phyloP scores from a whole-genome alignment of 2,888 invertebrate species.

The Seira musarum region DNA sequence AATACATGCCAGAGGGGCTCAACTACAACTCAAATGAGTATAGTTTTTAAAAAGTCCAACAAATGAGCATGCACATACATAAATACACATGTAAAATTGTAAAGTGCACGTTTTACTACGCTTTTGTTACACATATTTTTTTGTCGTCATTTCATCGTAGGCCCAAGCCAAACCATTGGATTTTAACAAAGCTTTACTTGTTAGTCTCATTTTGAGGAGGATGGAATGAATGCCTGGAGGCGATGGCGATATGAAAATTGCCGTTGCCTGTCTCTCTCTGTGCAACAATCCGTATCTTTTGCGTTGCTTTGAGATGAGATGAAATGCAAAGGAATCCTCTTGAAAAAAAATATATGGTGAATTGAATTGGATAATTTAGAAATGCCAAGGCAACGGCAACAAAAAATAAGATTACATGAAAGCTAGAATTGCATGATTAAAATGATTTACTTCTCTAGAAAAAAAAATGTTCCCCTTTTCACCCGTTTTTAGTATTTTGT shows the following conservation, averaged over 20 bases:
- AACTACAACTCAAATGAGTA: not conserved
- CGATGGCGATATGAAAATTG: not conserved
- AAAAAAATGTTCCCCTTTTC: slow-evolving; percentile 35
- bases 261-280: not conserved
- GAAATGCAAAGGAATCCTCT: no score
- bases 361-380: no score
- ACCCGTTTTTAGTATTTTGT: no score
- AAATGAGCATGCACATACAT: no score
- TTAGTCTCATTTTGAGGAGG: not conserved
- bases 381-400: no score
- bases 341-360: no score
- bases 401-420: not conserved
- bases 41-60: not conserved
- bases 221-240: slow-evolving; percentile 2
- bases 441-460: not conserved
- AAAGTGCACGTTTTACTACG: not conserved
- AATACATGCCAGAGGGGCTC: slow-evolving; percentile 2
- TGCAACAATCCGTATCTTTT: not conserved
- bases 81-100: no score
- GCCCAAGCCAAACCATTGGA: not conserved
- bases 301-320: not conserved
- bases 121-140: not conserved
- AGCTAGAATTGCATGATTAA: not conserved
- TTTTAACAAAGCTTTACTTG: not conserved
- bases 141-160: not conserved